Base-by-base conservation (phyloP, 2,797 vertebrate species). In the Lacerta agilis region DNA sequence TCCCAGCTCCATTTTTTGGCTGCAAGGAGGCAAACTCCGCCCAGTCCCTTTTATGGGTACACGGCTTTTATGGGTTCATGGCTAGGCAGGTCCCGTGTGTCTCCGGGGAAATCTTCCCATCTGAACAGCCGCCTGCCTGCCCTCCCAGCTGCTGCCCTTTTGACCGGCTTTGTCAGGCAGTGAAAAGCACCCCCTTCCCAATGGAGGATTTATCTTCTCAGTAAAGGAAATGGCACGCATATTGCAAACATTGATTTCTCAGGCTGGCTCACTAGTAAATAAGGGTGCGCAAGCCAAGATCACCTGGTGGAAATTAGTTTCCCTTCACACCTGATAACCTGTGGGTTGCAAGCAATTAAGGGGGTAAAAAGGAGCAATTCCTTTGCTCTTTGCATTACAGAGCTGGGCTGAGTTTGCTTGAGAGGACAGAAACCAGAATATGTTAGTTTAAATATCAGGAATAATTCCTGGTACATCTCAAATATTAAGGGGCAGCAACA, bases 31-130 rank as follows among this genome's bases (percentile, higher is more conserved):
- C 87, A 2, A 66, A 93, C 85, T 93, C 96, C 95, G 92, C 96
- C 96, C 92, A 91, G 15, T n/a, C 81, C 85, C 81, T 88, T 79
- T 87, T 81, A 90, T 86, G 77, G 92, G 82, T 77, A 67, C 8
- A 27, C 43, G 18, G 33, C 38, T 91, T 49, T 49, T 49, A 49
- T 49, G 49, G 49, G 49, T 49, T 49, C 49, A 49, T 3, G 92
- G 88, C 23, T 18, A 75, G 96, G 95, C 94, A 95, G 95, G 29
- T 94, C 92, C 17, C 33, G 80, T 29, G 6, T 23, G 86, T 87
- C 93, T 89, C 58, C 10, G 5, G 1, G 82, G 93, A 84, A 90
- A 93, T 82, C 93, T 85, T 49, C 89, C 45, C 86, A 79, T 87
- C 89, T 49, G 67, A 77, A 82, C 90, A 4, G 85, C 78, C 33